phyloP scores from a whole-genome alignment of 2,797 vertebrate species.

The Mycteria americana region DNA sequence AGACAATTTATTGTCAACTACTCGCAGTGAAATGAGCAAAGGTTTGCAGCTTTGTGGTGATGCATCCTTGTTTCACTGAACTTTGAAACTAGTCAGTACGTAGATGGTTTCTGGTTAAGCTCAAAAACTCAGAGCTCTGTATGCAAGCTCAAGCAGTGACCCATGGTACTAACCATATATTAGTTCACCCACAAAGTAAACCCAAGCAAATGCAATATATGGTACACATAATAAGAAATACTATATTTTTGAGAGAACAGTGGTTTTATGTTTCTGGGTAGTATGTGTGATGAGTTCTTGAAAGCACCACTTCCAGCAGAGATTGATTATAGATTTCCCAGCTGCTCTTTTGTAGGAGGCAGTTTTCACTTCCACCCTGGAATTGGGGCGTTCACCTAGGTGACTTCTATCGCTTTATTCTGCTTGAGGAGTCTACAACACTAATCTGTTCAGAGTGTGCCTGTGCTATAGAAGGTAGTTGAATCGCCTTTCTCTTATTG shows the following conservation, averaged over 20 bases:
- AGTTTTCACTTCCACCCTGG: not conserved
- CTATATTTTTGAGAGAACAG: not conserved
- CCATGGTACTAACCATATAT: fast-evolving
- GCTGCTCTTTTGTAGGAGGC: not conserved
- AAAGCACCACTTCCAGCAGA: not conserved
- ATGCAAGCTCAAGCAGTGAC: not conserved
- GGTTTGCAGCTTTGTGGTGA: not conserved
- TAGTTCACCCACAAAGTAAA: not conserved
- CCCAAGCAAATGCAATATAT: not conserved
- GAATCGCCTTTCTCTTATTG: not conserved
- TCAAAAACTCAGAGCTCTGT: not conserved
- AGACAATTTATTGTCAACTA: fast-evolving
- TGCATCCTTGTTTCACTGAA: not conserved
- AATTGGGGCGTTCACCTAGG: not conserved
- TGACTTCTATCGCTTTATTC: not conserved
- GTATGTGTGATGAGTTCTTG: not conserved
- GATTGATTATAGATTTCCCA: not conserved
- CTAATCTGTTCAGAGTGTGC: not conserved
- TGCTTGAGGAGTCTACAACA: not conserved
- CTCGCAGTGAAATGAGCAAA: not conserved
- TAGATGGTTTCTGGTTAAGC: not conserved
- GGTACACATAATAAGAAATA: not conserved
- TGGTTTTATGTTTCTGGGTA: not conserved
- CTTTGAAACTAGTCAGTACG: not conserved
- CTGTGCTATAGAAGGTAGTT: not conserved